Evolutionary conservation across 2,113 vertebrate genomes (phyloP).

Genomic region (Hippocampus abdominalis): DNA sequence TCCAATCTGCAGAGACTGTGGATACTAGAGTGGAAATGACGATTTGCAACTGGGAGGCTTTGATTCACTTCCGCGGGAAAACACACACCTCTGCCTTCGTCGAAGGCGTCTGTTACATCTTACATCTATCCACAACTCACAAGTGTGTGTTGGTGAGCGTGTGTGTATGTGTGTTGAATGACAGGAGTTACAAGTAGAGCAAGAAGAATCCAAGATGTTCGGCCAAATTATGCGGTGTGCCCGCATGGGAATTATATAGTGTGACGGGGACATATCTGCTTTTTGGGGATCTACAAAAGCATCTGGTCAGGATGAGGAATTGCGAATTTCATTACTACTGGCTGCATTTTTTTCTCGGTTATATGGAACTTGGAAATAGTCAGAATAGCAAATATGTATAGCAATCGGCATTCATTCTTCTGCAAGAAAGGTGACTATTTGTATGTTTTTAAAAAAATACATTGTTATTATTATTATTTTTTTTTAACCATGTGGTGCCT

Average conservation of each 20-base stretch:
- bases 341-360: not conserved
- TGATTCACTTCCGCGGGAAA: slow-evolving; percentile 60
- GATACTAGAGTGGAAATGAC: slow-evolving; percentile 68
- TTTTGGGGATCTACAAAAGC: not conserved
- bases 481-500: not conserved
- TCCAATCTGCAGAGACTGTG: slow-evolving; percentile 40
- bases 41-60: slow-evolving; percentile 53
- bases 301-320: not conserved
- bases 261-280: not conserved
- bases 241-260: not conserved
- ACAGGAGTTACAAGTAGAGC: slow-evolving; percentile 32
- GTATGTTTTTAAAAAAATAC: not conserved
- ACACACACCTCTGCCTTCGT: slow-evolving; percentile 38
- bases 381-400: not conserved
- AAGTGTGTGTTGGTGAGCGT: slow-evolving; percentile 4
- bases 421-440: not conserved
- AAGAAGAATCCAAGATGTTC: not conserved
- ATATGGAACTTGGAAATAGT: not conserved
- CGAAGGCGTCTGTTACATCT: slow-evolving; percentile 30
- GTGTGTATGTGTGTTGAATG: slow-evolving; percentile 21
- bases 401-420: not conserved
- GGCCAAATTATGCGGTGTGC: not conserved
- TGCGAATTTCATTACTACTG: not conserved
- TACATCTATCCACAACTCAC: slow-evolving; percentile 4
- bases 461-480: not conserved